Evolutionary conservation across 2,888 invertebrate genomes (phyloP).

Genomic region (Noctuana brunneofusca): DNA sequence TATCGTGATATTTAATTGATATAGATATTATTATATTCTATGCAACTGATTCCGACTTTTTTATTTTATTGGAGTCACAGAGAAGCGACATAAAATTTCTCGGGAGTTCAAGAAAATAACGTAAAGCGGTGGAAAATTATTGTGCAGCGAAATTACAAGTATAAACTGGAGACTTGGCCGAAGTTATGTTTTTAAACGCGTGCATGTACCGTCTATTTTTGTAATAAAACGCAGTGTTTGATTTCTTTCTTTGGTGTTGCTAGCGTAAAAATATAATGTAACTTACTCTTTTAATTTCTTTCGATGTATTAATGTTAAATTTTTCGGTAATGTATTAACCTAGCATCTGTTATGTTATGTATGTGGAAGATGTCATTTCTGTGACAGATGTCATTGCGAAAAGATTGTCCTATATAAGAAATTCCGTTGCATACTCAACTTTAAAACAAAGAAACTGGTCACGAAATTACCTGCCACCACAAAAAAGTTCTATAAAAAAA

Average conservation of each 20-base stretch:
- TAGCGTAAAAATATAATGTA: background rate
- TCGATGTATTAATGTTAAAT: no score
- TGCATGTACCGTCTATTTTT: background rate
- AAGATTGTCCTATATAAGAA: no score
- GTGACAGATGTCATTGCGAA: no score
- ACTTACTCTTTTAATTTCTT: no score
- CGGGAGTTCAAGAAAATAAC: constrained; percentile 16
- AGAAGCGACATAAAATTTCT: constrained; percentile 8
- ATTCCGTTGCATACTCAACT: no score
- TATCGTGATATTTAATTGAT: no score
- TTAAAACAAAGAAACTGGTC: no score
- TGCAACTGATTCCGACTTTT: constrained; percentile 6
- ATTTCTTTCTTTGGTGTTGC: background rate
- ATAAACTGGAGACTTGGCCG: constrained; percentile 13
- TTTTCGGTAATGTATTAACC: no score
- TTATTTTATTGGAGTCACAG: constrained; percentile 17
- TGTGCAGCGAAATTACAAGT: constrained; percentile 21
- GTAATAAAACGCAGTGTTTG: background rate
- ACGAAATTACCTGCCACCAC: background rate
- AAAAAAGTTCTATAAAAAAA: background rate
- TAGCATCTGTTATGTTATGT: no score
- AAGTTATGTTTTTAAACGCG: constrained; percentile 14
- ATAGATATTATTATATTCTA: no score
- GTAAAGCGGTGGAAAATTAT: constrained; percentile 16
- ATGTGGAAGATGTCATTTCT: no score